A percentile compares a stretch with the other conserved stretches of the same genome.
Evolutionary conservation across 2,888 invertebrate species (phyloP).

Genomic region (Ormyrus rosae): DNA sequence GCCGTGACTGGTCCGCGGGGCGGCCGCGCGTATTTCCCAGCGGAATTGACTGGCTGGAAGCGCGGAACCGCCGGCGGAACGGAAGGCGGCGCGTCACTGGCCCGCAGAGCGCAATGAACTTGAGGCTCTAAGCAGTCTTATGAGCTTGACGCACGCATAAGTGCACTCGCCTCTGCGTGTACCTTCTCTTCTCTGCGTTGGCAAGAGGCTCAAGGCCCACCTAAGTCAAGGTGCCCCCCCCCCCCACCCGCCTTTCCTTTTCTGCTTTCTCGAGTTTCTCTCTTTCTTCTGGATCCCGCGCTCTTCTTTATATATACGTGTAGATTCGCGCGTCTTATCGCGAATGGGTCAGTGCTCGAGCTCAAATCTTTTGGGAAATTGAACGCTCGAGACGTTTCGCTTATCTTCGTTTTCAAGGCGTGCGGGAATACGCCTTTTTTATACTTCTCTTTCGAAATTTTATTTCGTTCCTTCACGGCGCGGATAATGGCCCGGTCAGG

Average conservation of each 20-base stretch:
- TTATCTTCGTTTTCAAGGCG: neutral
- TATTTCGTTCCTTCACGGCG: conserved; percentile 19
- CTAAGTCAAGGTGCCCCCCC: conserved; percentile 47
- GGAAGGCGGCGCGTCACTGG: conserved; percentile 48
- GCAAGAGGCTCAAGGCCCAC: conserved; percentile 27
- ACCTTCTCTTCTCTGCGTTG: neutral
- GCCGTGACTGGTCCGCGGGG: conserved; percentile 28
- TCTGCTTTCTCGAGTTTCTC: neutral
- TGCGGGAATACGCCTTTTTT: neutral
- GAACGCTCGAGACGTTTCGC: conserved; percentile 31
- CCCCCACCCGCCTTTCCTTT: neutral
- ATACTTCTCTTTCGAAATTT: conserved; percentile 24
- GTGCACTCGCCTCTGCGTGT: neutral
- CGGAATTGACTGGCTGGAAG: conserved; percentile 48
- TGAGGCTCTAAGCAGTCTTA: conserved; percentile 35
- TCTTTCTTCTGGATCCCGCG: conserved; percentile 10
- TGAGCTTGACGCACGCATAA: no score
- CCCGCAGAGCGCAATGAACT: conserved; percentile 64
- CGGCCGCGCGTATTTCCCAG: conserved; percentile 51
- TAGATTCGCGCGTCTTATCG: conserved; percentile 33
- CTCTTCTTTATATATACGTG: no score
- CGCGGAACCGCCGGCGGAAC: conserved; percentile 31
- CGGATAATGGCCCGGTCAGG: neutral
- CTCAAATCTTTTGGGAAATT: conserved; percentile 54
- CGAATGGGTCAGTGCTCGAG: conserved; percentile 1